These are phyloP conservation scores for Sprattus sprattus DNA, from an alignment of 2,113 vertebrate species.

Conservation along the genomic window DNA sequence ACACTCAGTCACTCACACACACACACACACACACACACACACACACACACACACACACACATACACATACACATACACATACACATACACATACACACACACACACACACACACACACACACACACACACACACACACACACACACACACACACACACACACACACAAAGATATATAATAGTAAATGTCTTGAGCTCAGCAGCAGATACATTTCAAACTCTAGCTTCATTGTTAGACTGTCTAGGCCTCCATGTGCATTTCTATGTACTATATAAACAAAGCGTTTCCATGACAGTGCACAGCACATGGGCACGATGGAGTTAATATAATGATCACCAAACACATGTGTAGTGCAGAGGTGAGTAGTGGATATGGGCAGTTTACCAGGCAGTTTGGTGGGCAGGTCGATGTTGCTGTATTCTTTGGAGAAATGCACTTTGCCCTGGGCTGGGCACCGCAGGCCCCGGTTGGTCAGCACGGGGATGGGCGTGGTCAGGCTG, in stretches of 20 bases:
- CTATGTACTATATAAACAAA: no score
- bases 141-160: no score
- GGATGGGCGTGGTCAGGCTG: conserved; percentile 53
- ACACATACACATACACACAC: no score
- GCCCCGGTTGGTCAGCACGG: conserved; percentile 71
- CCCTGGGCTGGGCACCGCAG: conserved; percentile 59
- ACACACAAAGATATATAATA: no score
- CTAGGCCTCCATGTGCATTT: no score
- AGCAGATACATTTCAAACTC: no score
- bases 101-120: not conserved
- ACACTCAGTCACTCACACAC: no score
- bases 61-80: not conserved
- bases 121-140: not conserved
- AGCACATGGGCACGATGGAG: no score
- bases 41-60: not conserved
- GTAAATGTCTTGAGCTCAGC: no score
- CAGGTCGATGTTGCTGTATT: conserved; percentile 72
- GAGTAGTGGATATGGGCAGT: not conserved
- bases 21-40: not conserved
- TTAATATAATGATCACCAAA: no score
- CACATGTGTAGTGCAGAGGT: not conserved
- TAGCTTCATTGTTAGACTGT: no score
- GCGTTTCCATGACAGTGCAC: no score
- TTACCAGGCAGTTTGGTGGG: conserved; percentile 67
- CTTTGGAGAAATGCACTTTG: conserved; percentile 70